A percentile compares a stretch with the other conserved stretches of the same genome.
These are phyloP conservation scores for Ptychadena robeensis DNA, from an alignment of 2,797 vertebrate species.

Conservation along the genomic window DNA sequence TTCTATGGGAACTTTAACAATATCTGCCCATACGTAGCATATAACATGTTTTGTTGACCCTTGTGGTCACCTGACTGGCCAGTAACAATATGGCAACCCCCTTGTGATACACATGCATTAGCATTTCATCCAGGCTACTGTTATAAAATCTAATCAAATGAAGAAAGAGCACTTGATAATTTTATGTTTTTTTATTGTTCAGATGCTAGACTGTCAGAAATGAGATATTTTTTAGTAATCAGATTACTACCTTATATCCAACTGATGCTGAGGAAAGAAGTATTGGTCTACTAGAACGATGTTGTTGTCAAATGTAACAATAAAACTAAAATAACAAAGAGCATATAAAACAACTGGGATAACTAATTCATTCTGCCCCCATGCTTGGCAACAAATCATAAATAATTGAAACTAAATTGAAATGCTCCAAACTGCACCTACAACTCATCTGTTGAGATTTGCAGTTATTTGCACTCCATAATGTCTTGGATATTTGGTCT, in stretches of 20 bases:
- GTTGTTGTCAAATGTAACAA: conserved; percentile 9
- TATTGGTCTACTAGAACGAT: not conserved
- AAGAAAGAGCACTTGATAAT: not conserved
- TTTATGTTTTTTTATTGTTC: not conserved
- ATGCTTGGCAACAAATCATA: conserved; percentile 20
- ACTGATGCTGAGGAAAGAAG: not conserved
- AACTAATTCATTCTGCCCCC: conserved; percentile 7
- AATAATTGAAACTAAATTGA: conserved; percentile 18
- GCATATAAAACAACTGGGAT: not conserved
- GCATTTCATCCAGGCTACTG: not conserved
- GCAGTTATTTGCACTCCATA: not conserved
- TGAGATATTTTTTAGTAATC: not conserved
- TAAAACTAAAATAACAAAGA: conserved; percentile 15
- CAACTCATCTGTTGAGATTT: conserved; percentile 11
- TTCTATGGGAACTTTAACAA: no score
- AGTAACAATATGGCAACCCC: no score
- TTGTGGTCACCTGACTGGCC: no score
- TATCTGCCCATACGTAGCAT: no score
- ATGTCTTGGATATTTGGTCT: not conserved
- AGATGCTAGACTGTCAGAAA: not conserved
- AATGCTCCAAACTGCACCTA: not conserved
- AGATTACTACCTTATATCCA: not conserved
- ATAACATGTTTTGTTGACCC: no score
- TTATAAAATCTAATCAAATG: not conserved
- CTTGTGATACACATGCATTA: not conserved